Evolutionary conservation across 2,797 vertebrate species (phyloP).

Genomic region (Ceyx erithaca): DNA sequence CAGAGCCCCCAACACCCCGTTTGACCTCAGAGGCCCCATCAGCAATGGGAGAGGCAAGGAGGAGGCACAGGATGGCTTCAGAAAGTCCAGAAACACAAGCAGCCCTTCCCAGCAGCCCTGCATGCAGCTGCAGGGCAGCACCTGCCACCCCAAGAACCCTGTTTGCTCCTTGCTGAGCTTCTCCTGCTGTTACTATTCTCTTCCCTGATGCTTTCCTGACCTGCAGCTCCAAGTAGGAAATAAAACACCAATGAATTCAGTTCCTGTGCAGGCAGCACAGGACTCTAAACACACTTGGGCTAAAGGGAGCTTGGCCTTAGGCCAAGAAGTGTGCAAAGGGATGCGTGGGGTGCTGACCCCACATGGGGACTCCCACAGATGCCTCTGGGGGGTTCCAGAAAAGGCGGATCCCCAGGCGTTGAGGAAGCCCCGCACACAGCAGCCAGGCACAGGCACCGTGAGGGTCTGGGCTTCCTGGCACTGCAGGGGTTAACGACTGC

Average conservation of each 20-base stretch:
- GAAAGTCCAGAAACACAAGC: neutral
- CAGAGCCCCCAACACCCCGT: neutral
- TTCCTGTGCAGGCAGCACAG: neutral
- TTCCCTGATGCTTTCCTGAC: neutral
- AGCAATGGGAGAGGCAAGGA: neutral
- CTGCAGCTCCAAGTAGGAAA: neutral
- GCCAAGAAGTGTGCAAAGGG: neutral
- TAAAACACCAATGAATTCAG: neutral
- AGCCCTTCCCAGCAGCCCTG: neutral
- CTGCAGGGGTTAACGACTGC: slow-evolving; percentile 32
- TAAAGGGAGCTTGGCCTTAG: neutral
- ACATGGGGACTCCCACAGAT: neutral
- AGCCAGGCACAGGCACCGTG: fast-evolving
- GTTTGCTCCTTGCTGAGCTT: fast-evolving
- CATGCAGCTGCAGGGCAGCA: neutral
- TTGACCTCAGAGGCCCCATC: fast-evolving
- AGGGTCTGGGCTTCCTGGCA: neutral
- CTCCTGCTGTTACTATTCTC: neutral
- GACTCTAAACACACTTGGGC: neutral
- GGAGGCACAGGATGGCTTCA: neutral
- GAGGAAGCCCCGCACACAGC: fast-evolving
- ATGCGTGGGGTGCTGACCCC: neutral
- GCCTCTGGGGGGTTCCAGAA: neutral
- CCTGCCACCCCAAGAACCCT: neutral
- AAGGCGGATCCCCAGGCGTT: neutral